Evolutionary conservation across 2,113 vertebrate species (phyloP).

Genomic region (Camarhynchus parvulus): DNA sequence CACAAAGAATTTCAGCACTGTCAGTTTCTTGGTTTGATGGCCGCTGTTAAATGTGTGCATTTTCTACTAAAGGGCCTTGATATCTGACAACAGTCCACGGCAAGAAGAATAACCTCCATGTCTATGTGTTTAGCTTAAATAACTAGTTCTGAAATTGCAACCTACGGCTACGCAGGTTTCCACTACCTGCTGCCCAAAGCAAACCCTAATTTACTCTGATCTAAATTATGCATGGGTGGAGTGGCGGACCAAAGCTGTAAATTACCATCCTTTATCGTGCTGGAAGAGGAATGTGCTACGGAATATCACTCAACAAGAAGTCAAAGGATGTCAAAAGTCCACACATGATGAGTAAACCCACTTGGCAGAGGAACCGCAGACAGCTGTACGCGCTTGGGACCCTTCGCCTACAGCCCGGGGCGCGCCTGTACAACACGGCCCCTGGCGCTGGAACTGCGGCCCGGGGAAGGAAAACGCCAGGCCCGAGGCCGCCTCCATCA

Average conservation of each 20-base stretch:
- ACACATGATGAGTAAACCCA: neutral
- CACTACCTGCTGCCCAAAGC: neutral
- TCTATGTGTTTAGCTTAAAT: fast-evolving
- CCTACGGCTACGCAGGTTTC: neutral
- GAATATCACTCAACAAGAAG: neutral
- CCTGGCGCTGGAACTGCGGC: neutral
- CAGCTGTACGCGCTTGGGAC: neutral
- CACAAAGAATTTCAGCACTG: fast-evolving
- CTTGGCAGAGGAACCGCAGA: fast-evolving
- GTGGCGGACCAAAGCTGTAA: neutral
- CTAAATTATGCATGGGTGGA: neutral
- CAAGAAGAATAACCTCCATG: neutral
- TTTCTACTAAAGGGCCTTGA: neutral
- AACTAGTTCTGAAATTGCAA: neutral
- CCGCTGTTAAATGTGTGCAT: neutral
- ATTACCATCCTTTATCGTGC: neutral
- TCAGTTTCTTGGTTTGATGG: fast-evolving
- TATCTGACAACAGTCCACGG: no score
- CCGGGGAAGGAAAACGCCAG: neutral
- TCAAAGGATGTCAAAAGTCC: neutral
- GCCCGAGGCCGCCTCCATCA: neutral
- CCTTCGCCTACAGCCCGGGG: fast-evolving
- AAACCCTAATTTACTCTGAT: neutral
- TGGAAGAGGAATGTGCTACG: neutral
- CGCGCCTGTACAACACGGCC: fast-evolving